Base-by-base conservation (phyloP, 2,797 vertebrate genomes). In the Kryptolebias ocellatus region DNA sequence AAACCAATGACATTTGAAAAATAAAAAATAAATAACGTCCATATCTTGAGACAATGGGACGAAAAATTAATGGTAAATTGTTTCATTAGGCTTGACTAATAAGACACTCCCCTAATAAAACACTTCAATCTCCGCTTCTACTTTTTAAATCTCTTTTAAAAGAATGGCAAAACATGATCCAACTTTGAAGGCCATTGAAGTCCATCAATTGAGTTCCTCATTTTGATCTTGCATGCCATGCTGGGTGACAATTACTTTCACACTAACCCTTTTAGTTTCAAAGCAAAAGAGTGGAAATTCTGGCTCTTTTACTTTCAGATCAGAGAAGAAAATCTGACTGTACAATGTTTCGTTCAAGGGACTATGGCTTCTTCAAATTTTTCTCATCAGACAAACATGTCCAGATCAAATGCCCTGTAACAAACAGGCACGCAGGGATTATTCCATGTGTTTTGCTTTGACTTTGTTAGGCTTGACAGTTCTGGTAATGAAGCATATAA, bases 401-500 rank as follows among this genome's bases (percentile, higher is more conserved):
- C 78, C 45, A 46, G 18, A 42, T 70, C 76, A 87, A 81, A 91
- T 81, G 75, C 87, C 71, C 72, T 85, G 81, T 84, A 83, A 80
- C 80, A 77, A 51, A 51, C 49, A 51, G 45, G 78, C 75, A 44
- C 74, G 50, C 64, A 49, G 52, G 64, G 74, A 86, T 90, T 84
- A 83, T 88, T 90, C 74, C 85, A 44, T 53, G 52, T 78, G 75
- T 78, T 76, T 50, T 64, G 69, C 72, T 67, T 81, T 83, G 69
- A 79, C 60, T 89, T 82, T 10, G 72, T 76, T 82, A 65, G 76
- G 79, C 78, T 78, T 84, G 78, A 89, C 81, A 89, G 75, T 67
- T 46, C 20, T 57, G 63, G 72, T 90, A 91, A 92, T 90, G 87
- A 78, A 85, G 83, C 87, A 42, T 89, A 77, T 56, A 76, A 90